phyloP scores from a whole-genome alignment of 2,888 invertebrate species.

The Melieria picta region DNA sequence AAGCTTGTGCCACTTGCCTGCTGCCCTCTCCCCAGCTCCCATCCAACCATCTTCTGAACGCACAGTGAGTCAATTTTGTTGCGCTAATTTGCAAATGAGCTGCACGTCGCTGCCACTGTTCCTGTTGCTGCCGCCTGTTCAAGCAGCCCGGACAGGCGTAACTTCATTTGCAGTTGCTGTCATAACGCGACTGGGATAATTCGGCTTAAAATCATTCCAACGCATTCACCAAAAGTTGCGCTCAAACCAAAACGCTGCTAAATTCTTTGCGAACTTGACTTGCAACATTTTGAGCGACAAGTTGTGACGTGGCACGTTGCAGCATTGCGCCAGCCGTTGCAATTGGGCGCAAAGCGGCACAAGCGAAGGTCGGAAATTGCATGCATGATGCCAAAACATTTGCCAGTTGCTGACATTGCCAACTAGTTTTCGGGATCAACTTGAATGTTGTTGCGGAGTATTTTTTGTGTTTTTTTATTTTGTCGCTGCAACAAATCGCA shows the following conservation, averaged over 20 bases:
- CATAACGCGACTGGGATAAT: constrained; percentile 59
- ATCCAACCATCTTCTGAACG: too few species aligned
- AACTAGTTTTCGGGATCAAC: neutral
- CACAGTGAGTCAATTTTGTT: too few species aligned
- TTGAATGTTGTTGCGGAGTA: neutral
- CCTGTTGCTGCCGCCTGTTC: too few species aligned
- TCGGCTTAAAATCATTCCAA: constrained; percentile 51
- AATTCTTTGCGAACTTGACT: neutral
- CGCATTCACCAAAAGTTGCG: constrained; percentile 8
- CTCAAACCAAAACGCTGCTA: neutral
- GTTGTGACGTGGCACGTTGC: constrained; percentile 4
- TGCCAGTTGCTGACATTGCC: constrained; percentile 15
- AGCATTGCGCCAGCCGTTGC: neutral
- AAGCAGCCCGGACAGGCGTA: neutral
- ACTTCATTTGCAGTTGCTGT: constrained; percentile 43
- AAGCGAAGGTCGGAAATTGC: neutral
- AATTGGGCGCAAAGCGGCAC: constrained; percentile 9
- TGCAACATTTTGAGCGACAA: constrained; percentile 14
- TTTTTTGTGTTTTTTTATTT: neutral
- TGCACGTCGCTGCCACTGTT: too few species aligned
- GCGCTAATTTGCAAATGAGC: too few species aligned
- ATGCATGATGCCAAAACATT: too few species aligned
- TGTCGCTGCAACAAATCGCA: neutral
- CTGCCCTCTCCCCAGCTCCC: too few species aligned
- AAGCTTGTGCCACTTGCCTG: too few species aligned